Percentiles rank a stretch among this genome's conserved stretches.
phyloP scores from a whole-genome alignment of 2,113 vertebrate species.

The Epinephelus moara region DNA sequence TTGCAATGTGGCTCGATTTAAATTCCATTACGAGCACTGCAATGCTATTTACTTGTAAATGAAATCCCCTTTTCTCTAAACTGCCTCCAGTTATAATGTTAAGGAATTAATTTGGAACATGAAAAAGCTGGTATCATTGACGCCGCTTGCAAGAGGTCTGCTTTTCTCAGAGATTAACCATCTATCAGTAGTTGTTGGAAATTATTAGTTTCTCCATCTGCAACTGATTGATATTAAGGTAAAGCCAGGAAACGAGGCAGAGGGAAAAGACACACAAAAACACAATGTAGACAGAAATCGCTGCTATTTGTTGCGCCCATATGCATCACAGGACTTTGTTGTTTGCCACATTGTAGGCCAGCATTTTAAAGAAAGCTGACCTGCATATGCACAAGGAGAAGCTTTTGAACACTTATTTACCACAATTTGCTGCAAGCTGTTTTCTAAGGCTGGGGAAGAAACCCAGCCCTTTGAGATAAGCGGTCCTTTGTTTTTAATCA shows the following conservation, averaged over 20 bases:
- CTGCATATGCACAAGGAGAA: conserved; percentile 65
- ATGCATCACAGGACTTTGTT: conserved; percentile 64
- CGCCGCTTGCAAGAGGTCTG: conserved; percentile 52
- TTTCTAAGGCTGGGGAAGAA: conserved; percentile 77
- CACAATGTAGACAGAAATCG: conserved; percentile 42
- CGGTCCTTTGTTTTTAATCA: conserved; percentile 81
- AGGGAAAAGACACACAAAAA: conserved; percentile 32
- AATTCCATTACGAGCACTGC: conserved; percentile 61
- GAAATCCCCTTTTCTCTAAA: conserved; percentile 64
- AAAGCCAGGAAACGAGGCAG: conserved; percentile 46
- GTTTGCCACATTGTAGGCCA: conserved; percentile 52
- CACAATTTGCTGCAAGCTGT: conserved; percentile 74
- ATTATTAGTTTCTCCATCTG: conserved; percentile 73
- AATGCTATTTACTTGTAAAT: conserved; percentile 74
- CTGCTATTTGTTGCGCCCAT: conserved; percentile 45
- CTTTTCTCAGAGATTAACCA: conserved; percentile 74
- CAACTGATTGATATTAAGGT: conserved; percentile 59
- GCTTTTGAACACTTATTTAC: conserved; percentile 78
- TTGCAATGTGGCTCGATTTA: conserved; percentile 66
- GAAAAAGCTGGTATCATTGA: conserved; percentile 68
- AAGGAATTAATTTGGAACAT: conserved; percentile 74
- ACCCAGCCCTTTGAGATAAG: conserved; percentile 83
- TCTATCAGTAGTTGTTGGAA: conserved; percentile 71
- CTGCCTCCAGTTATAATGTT: conserved; percentile 67
- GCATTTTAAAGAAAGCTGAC: conserved; percentile 68